Evolutionary conservation across 2,113 vertebrate species (phyloP).

Genomic region (Stictonetta naevosa): DNA sequence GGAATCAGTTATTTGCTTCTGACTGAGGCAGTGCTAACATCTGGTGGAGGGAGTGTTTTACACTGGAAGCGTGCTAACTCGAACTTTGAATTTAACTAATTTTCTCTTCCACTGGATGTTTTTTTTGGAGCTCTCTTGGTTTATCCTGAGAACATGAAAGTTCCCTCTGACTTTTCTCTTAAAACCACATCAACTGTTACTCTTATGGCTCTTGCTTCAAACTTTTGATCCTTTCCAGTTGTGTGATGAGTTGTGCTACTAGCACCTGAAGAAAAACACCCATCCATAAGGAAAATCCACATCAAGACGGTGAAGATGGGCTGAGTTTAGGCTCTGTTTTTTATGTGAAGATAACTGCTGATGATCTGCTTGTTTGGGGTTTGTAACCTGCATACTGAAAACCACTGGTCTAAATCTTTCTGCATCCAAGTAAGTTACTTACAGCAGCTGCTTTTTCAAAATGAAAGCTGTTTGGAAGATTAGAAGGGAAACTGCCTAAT

Average conservation of each 20-base stretch:
- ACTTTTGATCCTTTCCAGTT: background rate
- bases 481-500: slow-evolving; percentile 32
- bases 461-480: slow-evolving; percentile 23
- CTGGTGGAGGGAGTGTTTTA: slow-evolving; percentile 21
- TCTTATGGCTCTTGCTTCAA: slow-evolving; percentile 28
- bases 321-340: background rate
- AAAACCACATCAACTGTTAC: background rate
- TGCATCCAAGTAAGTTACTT: background rate
- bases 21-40: slow-evolving; percentile 40
- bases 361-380: background rate
- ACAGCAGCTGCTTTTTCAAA: slow-evolving; percentile 26
- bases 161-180: slow-evolving; percentile 6
- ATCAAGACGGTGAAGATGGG: slow-evolving; percentile 18
- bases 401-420: slow-evolving; percentile 33
- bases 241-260: slow-evolving; percentile 3
- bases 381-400: slow-evolving; percentile 9
- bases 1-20: slow-evolving; percentile 23
- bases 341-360: background rate
- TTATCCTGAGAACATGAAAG: background rate
- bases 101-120: background rate
- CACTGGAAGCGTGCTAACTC: slow-evolving; percentile 13
- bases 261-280: background rate
- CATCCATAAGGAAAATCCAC: background rate
- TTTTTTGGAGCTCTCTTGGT: background rate
- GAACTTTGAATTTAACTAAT: background rate